A percentile compares a stretch with the other conserved stretches of the same genome.
phyloP scores from a whole-genome alignment of 2,797 vertebrate species.

The Lates japonicus region DNA sequence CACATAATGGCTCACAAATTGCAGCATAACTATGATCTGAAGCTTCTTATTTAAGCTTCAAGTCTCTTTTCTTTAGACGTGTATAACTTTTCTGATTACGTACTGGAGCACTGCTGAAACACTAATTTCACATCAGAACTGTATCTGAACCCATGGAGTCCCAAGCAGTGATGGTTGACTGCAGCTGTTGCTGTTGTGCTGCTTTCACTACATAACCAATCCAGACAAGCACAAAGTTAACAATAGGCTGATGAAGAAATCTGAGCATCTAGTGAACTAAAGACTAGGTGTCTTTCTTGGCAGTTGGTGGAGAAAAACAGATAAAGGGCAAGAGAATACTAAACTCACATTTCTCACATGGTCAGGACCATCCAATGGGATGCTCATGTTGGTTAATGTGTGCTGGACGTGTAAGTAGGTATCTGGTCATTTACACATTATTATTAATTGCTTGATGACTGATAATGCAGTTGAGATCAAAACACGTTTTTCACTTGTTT shows the following conservation, averaged over 20 bases:
- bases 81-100: not conserved
- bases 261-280: not conserved
- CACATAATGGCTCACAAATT: not conserved
- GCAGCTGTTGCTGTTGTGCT: not conserved
- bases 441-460: not conserved
- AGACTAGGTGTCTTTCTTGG: not conserved
- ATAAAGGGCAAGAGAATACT: not conserved
- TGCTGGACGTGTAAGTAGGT: not conserved
- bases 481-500: slow-evolving; percentile 4
- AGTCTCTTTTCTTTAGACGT: not conserved
- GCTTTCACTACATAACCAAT: not conserved
- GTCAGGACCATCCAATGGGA: not conserved
- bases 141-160: not conserved
- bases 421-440: not conserved
- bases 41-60: not conserved
- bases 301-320: not conserved
- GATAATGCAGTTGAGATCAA: not conserved
- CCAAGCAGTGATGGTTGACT: slow-evolving; percentile 7
- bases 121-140: not conserved
- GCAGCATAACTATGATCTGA: not conserved
- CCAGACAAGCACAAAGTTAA: slow-evolving; percentile 12
- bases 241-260: slow-evolving; percentile 4
- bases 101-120: not conserved
- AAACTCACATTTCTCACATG: not conserved
- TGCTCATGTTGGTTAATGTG: not conserved